These are phyloP conservation scores for Drosophila tani DNA, from an alignment of 1,140 invertebrate species.

Conservation along the genomic window DNA sequence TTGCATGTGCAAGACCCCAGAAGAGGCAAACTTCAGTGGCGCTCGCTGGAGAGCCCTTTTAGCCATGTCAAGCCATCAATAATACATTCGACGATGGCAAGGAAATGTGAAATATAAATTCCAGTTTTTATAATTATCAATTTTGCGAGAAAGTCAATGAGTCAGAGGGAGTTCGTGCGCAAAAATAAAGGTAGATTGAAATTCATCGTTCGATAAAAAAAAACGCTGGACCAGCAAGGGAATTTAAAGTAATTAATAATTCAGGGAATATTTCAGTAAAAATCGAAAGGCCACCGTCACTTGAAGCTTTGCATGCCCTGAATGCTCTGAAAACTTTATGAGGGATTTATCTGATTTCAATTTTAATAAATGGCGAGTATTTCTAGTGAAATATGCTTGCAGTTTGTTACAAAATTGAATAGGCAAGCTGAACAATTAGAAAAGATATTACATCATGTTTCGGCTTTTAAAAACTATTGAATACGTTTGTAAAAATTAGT, in stretches of 20 bases:
- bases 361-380: constrained; percentile 9
- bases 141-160: constrained; percentile 2
- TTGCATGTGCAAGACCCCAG: constrained; percentile 66
- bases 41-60: constrained; percentile 56
- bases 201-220: not conserved
- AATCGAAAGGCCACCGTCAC: not conserved
- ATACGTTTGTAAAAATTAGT: not conserved
- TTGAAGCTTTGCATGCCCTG: constrained; percentile 2
- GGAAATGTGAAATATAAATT: constrained; percentile 62
- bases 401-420: no score
- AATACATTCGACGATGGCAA: constrained; percentile 70
- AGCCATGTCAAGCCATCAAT: constrained; percentile 59
- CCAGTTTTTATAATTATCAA: constrained; percentile 38
- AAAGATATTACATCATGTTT: not conserved
- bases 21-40: constrained; percentile 62
- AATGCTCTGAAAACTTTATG: constrained; percentile 6
- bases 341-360: not conserved
- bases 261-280: not conserved
- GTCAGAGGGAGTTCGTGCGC: not conserved
- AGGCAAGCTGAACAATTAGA: not conserved
- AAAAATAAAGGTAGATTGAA: constrained; percentile 10
- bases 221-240: constrained; percentile 1
- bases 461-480: not conserved
- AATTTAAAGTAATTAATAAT: constrained; percentile 36
- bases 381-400: not conserved